A percentile compares a stretch with the other conserved stretches of the same genome.
Conservation (phyloP, 1,140 invertebrate genomes). For the Sogatella furcifera region DNA sequence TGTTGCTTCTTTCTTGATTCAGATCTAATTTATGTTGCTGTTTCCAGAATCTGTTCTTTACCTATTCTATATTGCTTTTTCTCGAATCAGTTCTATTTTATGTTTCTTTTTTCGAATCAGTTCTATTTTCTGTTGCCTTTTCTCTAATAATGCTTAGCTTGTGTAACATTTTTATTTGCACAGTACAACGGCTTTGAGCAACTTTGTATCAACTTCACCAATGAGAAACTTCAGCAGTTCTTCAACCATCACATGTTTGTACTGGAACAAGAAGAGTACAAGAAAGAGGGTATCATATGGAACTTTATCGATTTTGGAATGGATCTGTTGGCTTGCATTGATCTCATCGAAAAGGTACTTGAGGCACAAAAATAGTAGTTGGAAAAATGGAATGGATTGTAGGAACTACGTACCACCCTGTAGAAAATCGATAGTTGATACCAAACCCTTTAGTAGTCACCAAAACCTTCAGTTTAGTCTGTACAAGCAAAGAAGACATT, state of each 20-base stretch:
- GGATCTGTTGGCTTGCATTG: slow-evolving; percentile 93
- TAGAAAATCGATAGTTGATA: too few species aligned
- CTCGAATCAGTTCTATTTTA: not conserved
- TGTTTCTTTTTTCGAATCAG: too few species aligned
- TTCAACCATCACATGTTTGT: slow-evolving; percentile 99
- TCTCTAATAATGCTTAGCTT: not conserved
- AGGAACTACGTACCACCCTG: too few species aligned
- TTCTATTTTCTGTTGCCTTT: not conserved
- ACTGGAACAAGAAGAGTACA: slow-evolving; percentile 95
- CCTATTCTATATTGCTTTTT: not conserved
- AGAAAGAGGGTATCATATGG: slow-evolving; percentile 90
- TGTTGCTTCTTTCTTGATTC: too few species aligned
- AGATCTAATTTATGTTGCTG: not conserved
- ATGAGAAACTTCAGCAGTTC: slow-evolving; percentile 95
- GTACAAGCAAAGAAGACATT: too few species aligned
- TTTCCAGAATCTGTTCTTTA: too few species aligned
- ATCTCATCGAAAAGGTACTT: slow-evolving; percentile 89
- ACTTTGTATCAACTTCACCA: slow-evolving; percentile 97
- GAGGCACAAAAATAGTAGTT: not conserved
- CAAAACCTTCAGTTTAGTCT: too few species aligned
- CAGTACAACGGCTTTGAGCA: slow-evolving; percentile 97
- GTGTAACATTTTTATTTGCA: not conserved
- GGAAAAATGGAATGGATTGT: not conserved
- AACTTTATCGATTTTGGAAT: slow-evolving; percentile 96
- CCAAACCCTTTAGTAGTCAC: too few species aligned